Base-by-base conservation (phyloP, 2,888 invertebrate species). In the Drosophila kuntzei region DNA sequence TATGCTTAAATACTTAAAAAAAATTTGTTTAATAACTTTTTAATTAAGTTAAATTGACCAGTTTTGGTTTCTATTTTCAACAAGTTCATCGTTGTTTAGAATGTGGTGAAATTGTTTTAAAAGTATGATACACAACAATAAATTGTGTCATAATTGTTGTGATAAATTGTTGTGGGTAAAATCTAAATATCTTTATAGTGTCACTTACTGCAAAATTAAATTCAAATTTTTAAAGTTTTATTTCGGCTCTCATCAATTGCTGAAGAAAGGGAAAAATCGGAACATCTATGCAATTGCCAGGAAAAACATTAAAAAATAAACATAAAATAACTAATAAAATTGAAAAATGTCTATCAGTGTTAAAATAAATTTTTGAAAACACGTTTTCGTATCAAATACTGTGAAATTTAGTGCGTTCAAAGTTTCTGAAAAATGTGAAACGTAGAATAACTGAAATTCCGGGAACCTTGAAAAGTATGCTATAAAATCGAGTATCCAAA, bases 1-100 rank as follows among this genome's bases (percentile, higher is more conserved):
- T 18, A 18, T 51, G 47, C 12, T 32, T 12, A 18, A 16, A 18
- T 47, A 47, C 29, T 29, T 47, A 0, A 32, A 12, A 7, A 18
- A 47, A n/a, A n/a, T 4, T 18, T n/a, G 7, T 5, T 27, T 12
- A 16, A 37, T 27, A 37, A 37, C 25, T 51, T 27, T 11, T 6
- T 27, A 39, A 51, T 39, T 18, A 18, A 39, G 16, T 12, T 39
- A 39, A 51, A n/a, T 27, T 27, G 27, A 27, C n/a, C 51, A n/a
- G 2, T 51, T 37, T 39, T 14, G 11, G 36, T 37, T 57, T 18
- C n/a, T 3, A 39, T 53, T 53, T 29, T 50, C 7, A 32, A 11
- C 43, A 55, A 43, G 32, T 55, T 43, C 6, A 8, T 12, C 39
- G 29, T 27, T 47, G 37, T 20, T 37, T 18, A 6, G 3, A 27